Conservation (phyloP, 2,113 vertebrate species). For the Corythaixoides concolor region DNA sequence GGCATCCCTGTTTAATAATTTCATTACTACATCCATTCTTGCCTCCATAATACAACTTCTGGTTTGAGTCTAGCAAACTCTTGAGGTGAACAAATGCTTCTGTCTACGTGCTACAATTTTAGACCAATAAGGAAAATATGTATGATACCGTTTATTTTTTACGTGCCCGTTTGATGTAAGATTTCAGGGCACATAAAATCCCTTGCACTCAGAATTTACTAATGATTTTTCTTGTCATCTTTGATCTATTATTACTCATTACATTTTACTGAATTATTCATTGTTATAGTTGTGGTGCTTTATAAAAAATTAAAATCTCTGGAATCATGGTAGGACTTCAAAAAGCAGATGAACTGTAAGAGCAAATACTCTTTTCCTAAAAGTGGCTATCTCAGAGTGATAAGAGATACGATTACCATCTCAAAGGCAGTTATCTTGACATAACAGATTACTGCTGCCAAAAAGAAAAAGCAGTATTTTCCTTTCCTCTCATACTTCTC, state of each 20-base stretch:
- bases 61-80: not conserved
- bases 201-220: not conserved
- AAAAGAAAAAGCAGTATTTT: constrained; percentile 22
- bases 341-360: not conserved
- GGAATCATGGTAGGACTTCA: not conserved
- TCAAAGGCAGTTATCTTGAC: not conserved
- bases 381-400: not conserved
- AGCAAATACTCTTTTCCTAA: not conserved
- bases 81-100: not conserved
- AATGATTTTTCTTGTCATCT: not conserved
- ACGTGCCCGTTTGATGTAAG: not conserved
- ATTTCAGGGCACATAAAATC: not conserved
- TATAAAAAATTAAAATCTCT: not conserved
- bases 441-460: not conserved
- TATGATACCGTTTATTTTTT: not conserved
- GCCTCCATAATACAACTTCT: not conserved
- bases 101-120: not conserved
- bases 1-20: not conserved
- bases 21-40: not conserved
- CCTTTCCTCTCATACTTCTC: not conserved
- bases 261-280: not conserved
- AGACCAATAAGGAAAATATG: not conserved
- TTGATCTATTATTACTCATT: not conserved
- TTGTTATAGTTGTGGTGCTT: not conserved
- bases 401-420: not conserved